Evolutionary conservation across 2,888 invertebrate genomes (phyloP), one percentile per base, ranked within the genome.

Genomic region (Diarsia brunnea): DNA sequence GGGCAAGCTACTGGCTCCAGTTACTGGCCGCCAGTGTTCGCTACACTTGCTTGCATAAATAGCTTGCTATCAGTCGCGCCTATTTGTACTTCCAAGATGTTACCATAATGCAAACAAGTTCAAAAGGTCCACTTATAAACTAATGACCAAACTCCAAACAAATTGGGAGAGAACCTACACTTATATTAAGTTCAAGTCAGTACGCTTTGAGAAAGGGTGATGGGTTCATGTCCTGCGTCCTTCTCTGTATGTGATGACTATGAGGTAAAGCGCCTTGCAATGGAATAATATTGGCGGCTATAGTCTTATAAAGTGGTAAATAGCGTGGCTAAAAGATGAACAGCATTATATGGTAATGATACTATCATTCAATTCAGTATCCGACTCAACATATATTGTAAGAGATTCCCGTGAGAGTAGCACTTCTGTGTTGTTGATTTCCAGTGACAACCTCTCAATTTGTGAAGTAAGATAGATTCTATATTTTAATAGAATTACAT

Each of bases 21-120:
- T 24, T 31, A 55, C 38, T 31, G 21, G 66, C 49, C 21, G 61
- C 51, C 19, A 69, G 14, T n/a, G 53, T 31, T 43, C 81, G 75
- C 68, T 69, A 31, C 70, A 85, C 72, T 82, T 75, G 61, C 74
- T 60, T 79, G 70, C 83, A 82, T 73, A 68, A 79, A 73, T 66
- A 75, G 27, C 68, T 70, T 14, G 58, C 75, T 73, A 69, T 73
- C 84, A 75, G 84, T 63, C 65, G 68, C 70, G 70, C 53, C 63
- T 73, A 82, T 85, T 85, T 73, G 78, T 83, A 83, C 55, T 76
- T 43, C 14, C 14, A 27, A 64, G 45, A 66, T 60, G 12, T 49
- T 58, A 7, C 5, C 14, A 38, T n/a, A 16, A 5, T 47, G 19
- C 0, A 43, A 49, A 2, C n/a, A 53, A 53, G 14, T 60, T 4